Evolutionary conservation across 1,140 invertebrate genomes (phyloP).

Genomic region (Pemphigus obesinymphae): DNA sequence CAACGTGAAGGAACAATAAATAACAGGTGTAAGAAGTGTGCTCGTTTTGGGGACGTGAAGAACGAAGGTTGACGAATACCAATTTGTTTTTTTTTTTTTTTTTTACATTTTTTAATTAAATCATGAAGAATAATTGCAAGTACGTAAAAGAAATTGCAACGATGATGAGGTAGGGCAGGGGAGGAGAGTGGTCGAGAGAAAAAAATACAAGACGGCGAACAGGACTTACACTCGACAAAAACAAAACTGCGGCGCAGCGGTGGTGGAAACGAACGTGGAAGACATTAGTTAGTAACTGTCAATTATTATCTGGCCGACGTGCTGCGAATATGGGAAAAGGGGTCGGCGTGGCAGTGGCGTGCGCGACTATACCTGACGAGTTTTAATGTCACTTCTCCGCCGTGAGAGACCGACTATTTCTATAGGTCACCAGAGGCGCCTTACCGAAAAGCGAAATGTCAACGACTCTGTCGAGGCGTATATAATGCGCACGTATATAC

Average conservation of each 20-base stretch:
- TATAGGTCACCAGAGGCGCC: slow-evolving; percentile 38
- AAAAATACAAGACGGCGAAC: background rate
- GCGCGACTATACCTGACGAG: background rate
- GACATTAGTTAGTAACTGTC: slow-evolving; percentile 39
- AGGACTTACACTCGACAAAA: background rate
- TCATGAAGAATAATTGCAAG: background rate
- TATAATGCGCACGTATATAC: background rate
- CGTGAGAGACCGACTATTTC: background rate
- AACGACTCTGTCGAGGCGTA: background rate
- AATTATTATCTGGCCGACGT: slow-evolving; percentile 36
- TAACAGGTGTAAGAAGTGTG: background rate
- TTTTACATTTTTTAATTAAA: slow-evolving; percentile 32
- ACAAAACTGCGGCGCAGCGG: background rate
- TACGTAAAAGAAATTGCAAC: slow-evolving; percentile 7
- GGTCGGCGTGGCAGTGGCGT: background rate
- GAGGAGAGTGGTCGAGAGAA: background rate
- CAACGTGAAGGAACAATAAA: background rate
- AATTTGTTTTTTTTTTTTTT: slow-evolving; percentile 18
- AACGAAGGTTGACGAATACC: background rate
- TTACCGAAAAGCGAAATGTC: slow-evolving; percentile 19
- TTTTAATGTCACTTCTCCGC: slow-evolving; percentile 32
- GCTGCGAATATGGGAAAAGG: background rate
- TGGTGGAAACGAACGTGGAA: slow-evolving; percentile 8
- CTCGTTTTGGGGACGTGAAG: background rate
- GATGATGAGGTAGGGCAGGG: background rate